A percentile compares a stretch with the other conserved stretches of the same genome.
These are phyloP conservation scores for Aulostomus chinensis DNA, from an alignment of 2,797 vertebrate species.

Conservation along the genomic window DNA sequence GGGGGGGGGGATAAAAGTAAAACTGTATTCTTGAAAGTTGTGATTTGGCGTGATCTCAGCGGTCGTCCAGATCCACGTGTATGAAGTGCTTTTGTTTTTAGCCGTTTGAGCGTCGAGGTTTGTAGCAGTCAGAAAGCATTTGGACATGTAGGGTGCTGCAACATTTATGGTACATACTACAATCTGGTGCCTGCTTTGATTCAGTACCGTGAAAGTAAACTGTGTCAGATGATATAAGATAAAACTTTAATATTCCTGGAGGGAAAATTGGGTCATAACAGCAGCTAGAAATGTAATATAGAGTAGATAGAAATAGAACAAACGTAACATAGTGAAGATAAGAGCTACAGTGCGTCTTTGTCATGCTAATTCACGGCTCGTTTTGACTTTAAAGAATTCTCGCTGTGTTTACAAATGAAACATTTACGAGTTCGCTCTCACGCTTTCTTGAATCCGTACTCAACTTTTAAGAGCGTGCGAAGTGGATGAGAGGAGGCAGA, in stretches of 20 bases:
- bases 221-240: constrained; percentile 20
- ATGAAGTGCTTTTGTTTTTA: too few species aligned
- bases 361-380: constrained; percentile 20
- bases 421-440: constrained; percentile 26
- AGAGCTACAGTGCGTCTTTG: constrained; percentile 33
- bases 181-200: constrained; percentile 21
- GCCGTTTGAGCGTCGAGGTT: too few species aligned
- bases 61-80: too few species aligned
- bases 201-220: constrained; percentile 3
- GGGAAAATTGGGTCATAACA: constrained; percentile 31
- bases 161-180: neutral
- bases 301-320: constrained; percentile 23
- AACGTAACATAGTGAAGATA: constrained; percentile 21
- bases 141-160: neutral
- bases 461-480: neutral
- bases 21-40: too few species aligned
- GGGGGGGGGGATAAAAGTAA: too few species aligned
- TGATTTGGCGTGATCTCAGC: too few species aligned
- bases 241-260: constrained; percentile 44
- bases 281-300: constrained; percentile 15
- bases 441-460: neutral
- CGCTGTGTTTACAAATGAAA: constrained; percentile 32
- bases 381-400: constrained; percentile 15
- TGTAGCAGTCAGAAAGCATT: neutral
- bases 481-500: neutral